These are phyloP conservation scores for Phrynocephalus guinanensis DNA, from an alignment of 2,797 vertebrate genomes.

Conservation along the genomic window DNA sequence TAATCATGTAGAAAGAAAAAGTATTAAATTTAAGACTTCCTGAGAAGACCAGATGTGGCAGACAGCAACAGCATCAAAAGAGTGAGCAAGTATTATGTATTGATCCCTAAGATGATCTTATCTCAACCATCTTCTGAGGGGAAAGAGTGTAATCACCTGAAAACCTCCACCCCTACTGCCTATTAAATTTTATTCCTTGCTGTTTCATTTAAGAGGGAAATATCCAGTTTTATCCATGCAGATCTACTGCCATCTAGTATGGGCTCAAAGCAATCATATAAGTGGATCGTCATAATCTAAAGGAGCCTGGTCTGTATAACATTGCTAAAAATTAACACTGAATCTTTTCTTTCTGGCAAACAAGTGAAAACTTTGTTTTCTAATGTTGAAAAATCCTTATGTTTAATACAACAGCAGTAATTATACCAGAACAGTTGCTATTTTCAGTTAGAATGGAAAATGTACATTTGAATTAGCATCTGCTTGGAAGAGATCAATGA, in stretches of 20 bases:
- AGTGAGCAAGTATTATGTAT: neutral
- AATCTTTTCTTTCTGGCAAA: slow-evolving; percentile 1
- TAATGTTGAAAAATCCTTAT: neutral
- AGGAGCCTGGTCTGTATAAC: too few species aligned
- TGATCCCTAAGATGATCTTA: neutral
- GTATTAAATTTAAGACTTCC: neutral
- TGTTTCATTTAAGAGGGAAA: neutral
- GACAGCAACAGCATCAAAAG: too few species aligned
- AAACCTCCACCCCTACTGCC: neutral
- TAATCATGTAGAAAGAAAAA: neutral
- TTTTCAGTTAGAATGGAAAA: slow-evolving; percentile 9
- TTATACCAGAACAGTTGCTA: slow-evolving; percentile 12
- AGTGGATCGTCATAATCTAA: neutral
- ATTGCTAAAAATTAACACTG: neutral
- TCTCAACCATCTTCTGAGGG: neutral
- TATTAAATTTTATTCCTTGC: neutral
- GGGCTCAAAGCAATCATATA: neutral
- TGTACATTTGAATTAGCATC: neutral
- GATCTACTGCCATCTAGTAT: neutral
- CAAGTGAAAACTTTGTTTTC: slow-evolving; percentile 8
- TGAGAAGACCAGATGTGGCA: too few species aligned
- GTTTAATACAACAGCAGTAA: slow-evolving; percentile 8
- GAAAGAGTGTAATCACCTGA: neutral
- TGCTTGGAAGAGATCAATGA: neutral
- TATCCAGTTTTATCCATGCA: neutral